Percentiles rank a stretch among this genome's conserved stretches.
Evolutionary conservation across 2,888 invertebrate genomes (phyloP).

Genomic region (Adineta ricciae): DNA sequence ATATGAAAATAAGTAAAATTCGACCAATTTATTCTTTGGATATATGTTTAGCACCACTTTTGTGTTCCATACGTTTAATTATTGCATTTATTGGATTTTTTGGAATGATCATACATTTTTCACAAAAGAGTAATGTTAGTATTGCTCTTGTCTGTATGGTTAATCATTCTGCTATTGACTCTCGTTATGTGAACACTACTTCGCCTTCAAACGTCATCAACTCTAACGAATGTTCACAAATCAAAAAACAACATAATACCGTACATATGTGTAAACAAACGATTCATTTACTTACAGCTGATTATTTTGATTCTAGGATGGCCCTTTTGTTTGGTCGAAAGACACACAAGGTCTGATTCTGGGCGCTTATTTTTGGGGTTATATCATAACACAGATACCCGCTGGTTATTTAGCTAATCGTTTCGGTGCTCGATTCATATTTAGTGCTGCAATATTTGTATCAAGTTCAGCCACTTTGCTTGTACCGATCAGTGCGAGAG

Average conservation of each 20-base stretch:
- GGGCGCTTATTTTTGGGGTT: constrained; percentile 30
- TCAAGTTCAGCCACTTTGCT: constrained; percentile 4
- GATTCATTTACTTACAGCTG: background rate
- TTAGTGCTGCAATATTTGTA: background rate
- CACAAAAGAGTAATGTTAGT: constrained; percentile 28
- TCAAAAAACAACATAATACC: no score
- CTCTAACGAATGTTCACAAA: background rate
- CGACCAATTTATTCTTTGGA: no score
- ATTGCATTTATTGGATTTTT: constrained; percentile 20
- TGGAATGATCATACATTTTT: constrained; percentile 24
- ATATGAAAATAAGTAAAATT: no score
- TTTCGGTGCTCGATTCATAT: constrained; percentile 25
- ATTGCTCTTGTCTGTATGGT: constrained; percentile 32
- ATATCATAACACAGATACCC: constrained; percentile 24
- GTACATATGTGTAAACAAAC: background rate
- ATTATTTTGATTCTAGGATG: constrained; percentile 4
- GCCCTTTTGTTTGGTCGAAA: constrained; percentile 28
- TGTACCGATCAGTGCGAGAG: constrained; percentile 33
- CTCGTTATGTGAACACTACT: background rate
- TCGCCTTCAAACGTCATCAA: background rate
- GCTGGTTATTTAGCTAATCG: constrained; percentile 24
- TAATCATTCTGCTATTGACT: constrained; percentile 24
- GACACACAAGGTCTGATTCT: constrained; percentile 27
- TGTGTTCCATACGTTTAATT: background rate
- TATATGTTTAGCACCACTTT: background rate